These are phyloP conservation scores for Misgurnus mizolepis DNA, from an alignment of 2,113 vertebrate genomes.

Conservation along the genomic window DNA sequence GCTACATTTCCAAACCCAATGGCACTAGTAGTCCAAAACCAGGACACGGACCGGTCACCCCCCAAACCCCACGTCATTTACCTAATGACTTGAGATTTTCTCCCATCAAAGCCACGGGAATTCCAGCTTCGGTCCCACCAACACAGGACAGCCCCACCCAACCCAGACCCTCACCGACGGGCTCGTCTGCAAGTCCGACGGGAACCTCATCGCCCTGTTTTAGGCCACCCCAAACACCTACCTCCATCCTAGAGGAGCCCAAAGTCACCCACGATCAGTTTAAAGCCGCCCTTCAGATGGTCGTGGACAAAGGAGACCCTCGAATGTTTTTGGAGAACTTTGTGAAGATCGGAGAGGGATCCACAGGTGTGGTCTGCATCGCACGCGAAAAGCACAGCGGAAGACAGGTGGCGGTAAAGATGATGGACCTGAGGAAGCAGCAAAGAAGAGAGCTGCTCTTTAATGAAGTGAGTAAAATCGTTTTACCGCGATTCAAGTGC, in stretches of 20 bases:
- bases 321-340: slow-evolving; percentile 83
- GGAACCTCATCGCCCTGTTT: slow-evolving; percentile 74
- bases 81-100: slow-evolving; percentile 39
- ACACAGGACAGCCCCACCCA: slow-evolving; percentile 58
- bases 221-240: slow-evolving; percentile 68
- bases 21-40: slow-evolving; percentile 63
- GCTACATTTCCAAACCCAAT: slow-evolving; percentile 57
- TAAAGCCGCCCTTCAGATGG: slow-evolving; percentile 87
- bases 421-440: slow-evolving; percentile 93
- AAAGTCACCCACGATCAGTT: slow-evolving; percentile 88
- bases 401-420: slow-evolving; percentile 90
- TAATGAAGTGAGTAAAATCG: slow-evolving; percentile 79
- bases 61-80: neutral
- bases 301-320: slow-evolving; percentile 89
- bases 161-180: slow-evolving; percentile 69
- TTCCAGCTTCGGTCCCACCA: neutral
- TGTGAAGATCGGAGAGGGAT: slow-evolving; percentile 92
- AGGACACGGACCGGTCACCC: slow-evolving; percentile 19
- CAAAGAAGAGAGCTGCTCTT: slow-evolving; percentile 92
- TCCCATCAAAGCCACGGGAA: neutral
- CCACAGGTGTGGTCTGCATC: slow-evolving; percentile 89
- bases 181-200: slow-evolving; percentile 70
- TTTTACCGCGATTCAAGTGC: too few species aligned
- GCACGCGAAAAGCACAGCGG: slow-evolving; percentile 85
- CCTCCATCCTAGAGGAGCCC: slow-evolving; percentile 58